Evolutionary conservation across 2,113 vertebrate genomes (phyloP), one percentile per base, ranked within the genome.

Genomic region (Amia ocellicauda): DNA sequence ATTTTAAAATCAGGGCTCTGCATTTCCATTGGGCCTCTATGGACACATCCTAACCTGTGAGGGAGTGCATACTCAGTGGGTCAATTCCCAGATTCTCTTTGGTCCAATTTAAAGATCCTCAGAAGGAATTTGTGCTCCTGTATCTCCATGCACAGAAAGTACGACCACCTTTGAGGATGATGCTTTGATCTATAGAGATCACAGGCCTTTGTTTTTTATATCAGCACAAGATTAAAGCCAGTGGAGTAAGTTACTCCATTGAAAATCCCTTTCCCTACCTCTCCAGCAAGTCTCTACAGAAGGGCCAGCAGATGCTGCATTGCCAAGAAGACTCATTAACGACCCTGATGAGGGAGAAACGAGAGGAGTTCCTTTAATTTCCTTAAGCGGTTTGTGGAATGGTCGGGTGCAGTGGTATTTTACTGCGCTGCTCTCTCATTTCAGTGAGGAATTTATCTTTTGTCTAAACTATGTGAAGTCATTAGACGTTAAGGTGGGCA

Each of bases 121-220:
- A 31, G 16, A n/a, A 27, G 13, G 58, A 7, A 26, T 19, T 29
- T 51, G 13, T 16, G 29, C n/a, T 17, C 13, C 8, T 14, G 26
- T 9, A 3, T 19, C 3, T 41, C 20, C 20, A 23, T 13, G 43
- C 42, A 27, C 11, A 22, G 52, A n/a, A n/a, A 43, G 28, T 23
- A 26, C 29, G 41, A 19, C 42, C 26, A 26, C 56, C 63, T 26
- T 19, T 58, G 55, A 54, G 28, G 26, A n/a, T 16, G 31, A n/a
- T 27, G 19, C 50, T 67, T 56, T 68, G 27, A 62, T 62, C 52
- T 57, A 27, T n/a, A 20, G 14, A 23, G 27, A 20, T 16, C n/a
- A n/a, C 23, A 11, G 54, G n/a, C 54, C 40, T 27, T 24, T 3
- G 9, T 27, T 27, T n/a, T 14, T 17, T 47, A 47, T 13, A 17